Evolutionary conservation across 2,797 vertebrate species (phyloP), one percentile per base, ranked within the genome.

Genomic region (Notolabrus celidotus): DNA sequence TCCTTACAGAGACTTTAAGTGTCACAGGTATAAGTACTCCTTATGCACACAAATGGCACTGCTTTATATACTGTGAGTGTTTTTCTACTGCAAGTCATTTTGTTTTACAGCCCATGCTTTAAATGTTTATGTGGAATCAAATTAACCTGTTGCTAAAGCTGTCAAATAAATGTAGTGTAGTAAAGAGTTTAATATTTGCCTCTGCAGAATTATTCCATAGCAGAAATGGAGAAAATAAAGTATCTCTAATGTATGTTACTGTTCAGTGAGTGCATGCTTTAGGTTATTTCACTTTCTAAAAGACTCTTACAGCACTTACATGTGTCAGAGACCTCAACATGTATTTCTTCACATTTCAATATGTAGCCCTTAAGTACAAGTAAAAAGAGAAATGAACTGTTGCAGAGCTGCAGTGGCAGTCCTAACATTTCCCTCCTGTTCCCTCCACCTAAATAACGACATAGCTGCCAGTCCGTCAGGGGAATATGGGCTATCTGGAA

Each of bases 401-500:
- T 86, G 56, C 53, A 67, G 77, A 80, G 85, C 83, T 59, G 69
- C 75, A 68, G 67, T 57, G 69, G 16, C 46, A 75, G 63, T 39
- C 53, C 2, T 46, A n/a, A 72, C 70, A 59, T 73, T 83, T 73
- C 10, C 10, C 64, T 76, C 55, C 47, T 42, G 65, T 36, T 61
- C 55, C 22, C 58, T 86, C 57, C 71, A 86, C 70, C 77, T 84
- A 49, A 84, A 82, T 70, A 84, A 87, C 39, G 61, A 85, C 69
- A 75, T 46, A 58, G 63, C 62, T 46, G 65, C 53, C 46, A 27
- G 79, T 85, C 81, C 52, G 79, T 84, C 83, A 55, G 57, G 76
- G 73, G 74, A 84, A 77, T 68, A 14, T 27, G 59, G 64, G 68
- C 71, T 74, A 82, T 83, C 71, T 77, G 70, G 65, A 82, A 80